Percentiles rank a stretch among this genome's conserved stretches.
These are phyloP conservation scores for Octodon degus DNA, from an alignment of 2,113 vertebrate genomes.

Conservation along the genomic window DNA sequence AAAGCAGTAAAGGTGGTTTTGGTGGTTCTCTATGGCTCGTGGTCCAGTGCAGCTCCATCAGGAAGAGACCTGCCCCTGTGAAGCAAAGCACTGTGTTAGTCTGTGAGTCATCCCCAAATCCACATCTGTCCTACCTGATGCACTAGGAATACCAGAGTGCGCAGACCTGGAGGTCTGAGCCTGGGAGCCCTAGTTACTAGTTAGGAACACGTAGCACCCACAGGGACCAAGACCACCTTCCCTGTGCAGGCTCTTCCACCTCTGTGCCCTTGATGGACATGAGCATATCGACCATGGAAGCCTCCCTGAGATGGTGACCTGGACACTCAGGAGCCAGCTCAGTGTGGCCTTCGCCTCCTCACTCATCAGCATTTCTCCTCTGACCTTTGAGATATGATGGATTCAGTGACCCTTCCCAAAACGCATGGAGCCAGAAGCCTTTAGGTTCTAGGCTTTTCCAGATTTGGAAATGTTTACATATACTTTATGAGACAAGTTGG, in stretches of 20 bases:
- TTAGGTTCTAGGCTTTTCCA: neutral
- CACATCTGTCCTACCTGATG: neutral
- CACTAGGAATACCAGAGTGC: neutral
- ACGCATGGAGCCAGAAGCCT: neutral
- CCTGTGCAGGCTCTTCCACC: neutral
- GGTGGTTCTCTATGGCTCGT: neutral
- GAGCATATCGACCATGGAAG: rapidly evolving
- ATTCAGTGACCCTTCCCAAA: neutral
- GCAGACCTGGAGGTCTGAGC: neutral
- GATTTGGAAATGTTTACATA: neutral
- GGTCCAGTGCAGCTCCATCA: rapidly evolving
- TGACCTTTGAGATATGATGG: neutral
- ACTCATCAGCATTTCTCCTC: neutral
- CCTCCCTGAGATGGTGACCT: rapidly evolving
- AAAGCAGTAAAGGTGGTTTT: neutral
- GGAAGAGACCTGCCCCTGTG: no score
- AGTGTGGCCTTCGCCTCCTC: neutral
- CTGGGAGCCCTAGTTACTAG: neutral
- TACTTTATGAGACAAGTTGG: neutral
- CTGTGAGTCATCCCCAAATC: neutral
- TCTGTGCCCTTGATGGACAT: neutral
- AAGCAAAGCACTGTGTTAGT: neutral
- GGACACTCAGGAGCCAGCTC: rapidly evolving
- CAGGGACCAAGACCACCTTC: neutral
- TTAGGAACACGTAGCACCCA: neutral